Evolutionary conservation across 2,888 invertebrate species (phyloP), one percentile per base, ranked within the genome.

Genomic region (Encarsia formosa): DNA sequence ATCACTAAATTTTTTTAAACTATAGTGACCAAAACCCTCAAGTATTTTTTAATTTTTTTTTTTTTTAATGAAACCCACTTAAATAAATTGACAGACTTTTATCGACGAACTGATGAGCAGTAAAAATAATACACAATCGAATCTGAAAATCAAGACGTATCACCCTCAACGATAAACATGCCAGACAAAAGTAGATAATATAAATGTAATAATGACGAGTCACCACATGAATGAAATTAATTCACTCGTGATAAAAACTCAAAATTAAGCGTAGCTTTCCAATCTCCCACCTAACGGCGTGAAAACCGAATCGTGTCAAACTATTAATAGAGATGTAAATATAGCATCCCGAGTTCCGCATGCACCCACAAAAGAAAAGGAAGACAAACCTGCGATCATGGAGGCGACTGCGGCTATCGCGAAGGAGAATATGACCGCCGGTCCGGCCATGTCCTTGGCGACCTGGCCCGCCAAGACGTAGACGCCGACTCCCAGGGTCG

Each of bases 381-480:
- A n/a, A 11, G 11, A 29, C 11, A 8, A 66, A 91, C 92, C 92
- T 64, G 93, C 91, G 70, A 93, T 86, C 44, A 91, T 81, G 13
- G 92, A 91, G n/a, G 92, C 92, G 5, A 94, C 74, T 0, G 92
- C 94, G 0, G 93, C 94, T 46, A 94, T 80, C n/a, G 92, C 76
- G 67, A 94, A 94, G 2, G 91, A 91, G 18, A 95, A 70, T 23
- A 89, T 81, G 0, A 94, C 90, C 0, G 91, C 89, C 0, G 95
- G 94, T 0, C 94, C 94, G 0, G 92, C 88, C 45, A 82, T 81
- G 54, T 81, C 80, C 73, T 85, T 87, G 5, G 91, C 87, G 2
- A 91, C 91, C 56, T 87, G 83, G 0, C 91, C 92, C 20, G 90
- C 91, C 46, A 95, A 72, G 19, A 94, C 92, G 68, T 95, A 95